phyloP scores from a whole-genome alignment of 2,797 vertebrate species.

The Apogon talboti region DNA sequence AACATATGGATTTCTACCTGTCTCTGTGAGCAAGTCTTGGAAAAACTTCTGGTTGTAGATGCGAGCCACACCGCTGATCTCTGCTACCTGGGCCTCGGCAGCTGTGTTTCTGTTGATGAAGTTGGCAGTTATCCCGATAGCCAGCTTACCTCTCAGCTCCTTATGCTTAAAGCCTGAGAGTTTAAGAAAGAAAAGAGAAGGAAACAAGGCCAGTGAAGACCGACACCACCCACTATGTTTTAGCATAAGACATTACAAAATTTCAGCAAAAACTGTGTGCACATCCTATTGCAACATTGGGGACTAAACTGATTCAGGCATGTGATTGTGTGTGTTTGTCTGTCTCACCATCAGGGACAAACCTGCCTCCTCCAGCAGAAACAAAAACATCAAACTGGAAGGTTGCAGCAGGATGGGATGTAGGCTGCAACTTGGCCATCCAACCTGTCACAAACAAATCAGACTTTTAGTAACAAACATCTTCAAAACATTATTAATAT shows the following conservation, averaged over 20 bases:
- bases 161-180: constrained; percentile 90
- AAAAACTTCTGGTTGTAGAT: constrained; percentile 99
- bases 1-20: constrained; percentile 77
- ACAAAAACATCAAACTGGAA: constrained; percentile 93
- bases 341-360: constrained; percentile 90
- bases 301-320: neutral
- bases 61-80: constrained; percentile 95
- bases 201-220: constrained; percentile 11
- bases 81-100: constrained; percentile 89
- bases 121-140: constrained; percentile 95
- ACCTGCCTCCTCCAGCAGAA: constrained; percentile 92
- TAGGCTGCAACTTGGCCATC: constrained; percentile 86
- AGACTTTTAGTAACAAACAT: constrained; percentile 8
- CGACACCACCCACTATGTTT: neutral
- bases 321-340: neutral
- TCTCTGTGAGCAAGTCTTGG: constrained; percentile 89
- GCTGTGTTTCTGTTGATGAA: constrained; percentile 88
- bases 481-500: neutral
- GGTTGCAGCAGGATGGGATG: constrained; percentile 77
- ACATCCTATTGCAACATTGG: neutral
- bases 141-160: constrained; percentile 92
- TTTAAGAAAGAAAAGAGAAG: neutral
- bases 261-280: neutral
- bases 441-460: constrained; percentile 78
- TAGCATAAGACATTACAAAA: constrained; percentile 18